A percentile compares a stretch with the other conserved stretches of the same genome.
phyloP scores from a whole-genome alignment of 2,113 vertebrate species.

The Syrmaticus mikado region DNA sequence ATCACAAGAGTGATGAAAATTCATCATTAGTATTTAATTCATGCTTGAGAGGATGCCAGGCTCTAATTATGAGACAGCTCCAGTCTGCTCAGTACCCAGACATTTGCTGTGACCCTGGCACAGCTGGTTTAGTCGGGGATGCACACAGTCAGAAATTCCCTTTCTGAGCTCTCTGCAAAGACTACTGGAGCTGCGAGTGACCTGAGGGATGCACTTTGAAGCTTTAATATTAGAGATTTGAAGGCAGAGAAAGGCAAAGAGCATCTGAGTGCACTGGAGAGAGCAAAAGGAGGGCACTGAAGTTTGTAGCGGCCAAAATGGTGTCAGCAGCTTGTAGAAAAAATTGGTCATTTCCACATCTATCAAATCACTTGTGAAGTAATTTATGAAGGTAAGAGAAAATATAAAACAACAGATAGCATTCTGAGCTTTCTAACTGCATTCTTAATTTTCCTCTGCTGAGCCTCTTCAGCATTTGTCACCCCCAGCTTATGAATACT shows the following conservation, averaged over 20 bases:
- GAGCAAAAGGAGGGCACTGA: background rate
- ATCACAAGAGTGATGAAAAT: slow-evolving; percentile 31
- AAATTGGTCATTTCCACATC: background rate
- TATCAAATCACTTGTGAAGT: background rate
- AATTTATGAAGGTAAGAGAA: slow-evolving; percentile 5
- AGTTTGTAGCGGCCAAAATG: background rate
- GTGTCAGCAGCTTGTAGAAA: background rate
- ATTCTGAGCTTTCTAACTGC: background rate
- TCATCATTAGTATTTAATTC: slow-evolving; percentile 26
- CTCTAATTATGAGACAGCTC: background rate
- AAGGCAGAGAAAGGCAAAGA: background rate
- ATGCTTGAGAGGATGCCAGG: slow-evolving; percentile 5
- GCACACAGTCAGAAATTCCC: background rate
- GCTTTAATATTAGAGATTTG: background rate
- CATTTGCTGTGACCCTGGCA: background rate
- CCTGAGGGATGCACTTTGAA: background rate
- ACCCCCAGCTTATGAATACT: background rate
- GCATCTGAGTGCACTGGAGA: background rate
- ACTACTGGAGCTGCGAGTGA: background rate
- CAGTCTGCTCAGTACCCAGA: background rate
- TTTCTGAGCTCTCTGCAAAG: background rate
- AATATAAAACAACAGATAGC: background rate
- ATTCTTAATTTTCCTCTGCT: background rate
- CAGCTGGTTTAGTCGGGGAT: background rate
- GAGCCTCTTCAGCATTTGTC: background rate